Percentiles rank a stretch among this genome's conserved stretches.
Evolutionary conservation across 2,888 invertebrate species (phyloP).

Genomic region (Conomelus anceps): DNA sequence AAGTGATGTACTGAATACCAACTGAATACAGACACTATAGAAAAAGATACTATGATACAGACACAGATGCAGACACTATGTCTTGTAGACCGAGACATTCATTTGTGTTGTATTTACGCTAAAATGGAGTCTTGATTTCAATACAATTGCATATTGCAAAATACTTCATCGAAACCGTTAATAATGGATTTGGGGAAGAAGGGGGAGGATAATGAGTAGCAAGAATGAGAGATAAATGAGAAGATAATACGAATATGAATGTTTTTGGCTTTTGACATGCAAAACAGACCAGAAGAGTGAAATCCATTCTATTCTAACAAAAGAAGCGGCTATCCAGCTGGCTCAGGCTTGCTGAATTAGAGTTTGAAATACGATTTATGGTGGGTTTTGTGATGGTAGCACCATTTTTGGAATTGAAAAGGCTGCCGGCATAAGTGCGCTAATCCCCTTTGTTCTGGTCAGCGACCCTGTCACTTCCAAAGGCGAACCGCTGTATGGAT

Average conservation of each 20-base stretch:
- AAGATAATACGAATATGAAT: background rate
- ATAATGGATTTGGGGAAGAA: background rate
- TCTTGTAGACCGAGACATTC: no score
- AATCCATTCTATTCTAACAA: background rate
- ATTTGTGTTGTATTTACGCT: no score
- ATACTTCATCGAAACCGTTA: background rate
- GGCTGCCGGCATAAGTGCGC: background rate
- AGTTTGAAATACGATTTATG: background rate
- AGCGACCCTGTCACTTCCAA: background rate
- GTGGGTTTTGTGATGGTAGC: background rate
- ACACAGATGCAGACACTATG: no score
- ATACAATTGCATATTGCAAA: no score
- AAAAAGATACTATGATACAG: no score
- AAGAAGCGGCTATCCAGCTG: background rate
- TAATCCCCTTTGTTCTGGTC: background rate
- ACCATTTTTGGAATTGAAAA: background rate
- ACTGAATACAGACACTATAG: no score
- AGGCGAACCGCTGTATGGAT: no score
- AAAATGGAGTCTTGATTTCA: no score
- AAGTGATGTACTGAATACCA: no score
- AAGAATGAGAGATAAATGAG: background rate
- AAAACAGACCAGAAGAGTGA: no score
- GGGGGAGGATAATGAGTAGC: background rate
- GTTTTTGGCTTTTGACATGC: background rate
- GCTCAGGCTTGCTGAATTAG: background rate